phyloP scores from a whole-genome alignment of 2,888 invertebrate species.

The Emesis furor region DNA sequence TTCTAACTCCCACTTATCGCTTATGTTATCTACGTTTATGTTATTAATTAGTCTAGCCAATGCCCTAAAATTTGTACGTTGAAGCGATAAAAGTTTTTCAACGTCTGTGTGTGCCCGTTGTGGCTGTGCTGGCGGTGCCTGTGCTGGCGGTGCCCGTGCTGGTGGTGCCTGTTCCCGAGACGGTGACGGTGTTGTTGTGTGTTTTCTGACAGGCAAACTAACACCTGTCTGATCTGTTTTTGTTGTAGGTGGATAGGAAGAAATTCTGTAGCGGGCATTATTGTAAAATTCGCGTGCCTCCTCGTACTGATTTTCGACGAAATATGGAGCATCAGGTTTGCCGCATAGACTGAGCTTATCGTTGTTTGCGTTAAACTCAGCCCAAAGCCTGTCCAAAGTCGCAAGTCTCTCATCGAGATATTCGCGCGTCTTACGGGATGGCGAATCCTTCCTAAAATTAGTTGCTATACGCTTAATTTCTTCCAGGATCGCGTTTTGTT shows the following conservation, averaged over 20 bases:
- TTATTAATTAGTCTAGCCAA: too few species aligned
- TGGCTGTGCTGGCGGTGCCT: conserved; percentile 13
- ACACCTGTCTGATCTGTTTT: conserved; percentile 16
- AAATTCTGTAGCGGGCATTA: too few species aligned
- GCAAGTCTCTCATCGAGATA: conserved; percentile 10
- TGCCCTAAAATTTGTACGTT: too few species aligned
- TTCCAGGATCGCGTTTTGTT: neutral
- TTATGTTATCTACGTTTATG: too few species aligned
- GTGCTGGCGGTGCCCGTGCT: neutral
- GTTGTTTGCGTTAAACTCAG: too few species aligned
- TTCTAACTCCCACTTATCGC: conserved; percentile 27
- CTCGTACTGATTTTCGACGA: conserved; percentile 18
- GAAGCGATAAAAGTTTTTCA: too few species aligned
- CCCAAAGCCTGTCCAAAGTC: too few species aligned
- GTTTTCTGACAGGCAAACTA: neutral
- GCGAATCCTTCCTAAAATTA: conserved; percentile 4
- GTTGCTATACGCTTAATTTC: conserved; percentile 24
- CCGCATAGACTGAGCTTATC: too few species aligned
- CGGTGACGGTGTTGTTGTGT: neutral
- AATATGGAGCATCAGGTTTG: conserved; percentile 11
- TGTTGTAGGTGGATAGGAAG: conserved; percentile 12
- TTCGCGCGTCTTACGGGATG: conserved; percentile 26
- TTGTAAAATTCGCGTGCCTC: neutral
- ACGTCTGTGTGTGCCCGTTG: too few species aligned
- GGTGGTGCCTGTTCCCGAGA: neutral